These are phyloP conservation scores for Cladopsammia gracilis DNA, from an alignment of 64 coral and sea anemone genomes.

Conservation along the genomic window DNA sequence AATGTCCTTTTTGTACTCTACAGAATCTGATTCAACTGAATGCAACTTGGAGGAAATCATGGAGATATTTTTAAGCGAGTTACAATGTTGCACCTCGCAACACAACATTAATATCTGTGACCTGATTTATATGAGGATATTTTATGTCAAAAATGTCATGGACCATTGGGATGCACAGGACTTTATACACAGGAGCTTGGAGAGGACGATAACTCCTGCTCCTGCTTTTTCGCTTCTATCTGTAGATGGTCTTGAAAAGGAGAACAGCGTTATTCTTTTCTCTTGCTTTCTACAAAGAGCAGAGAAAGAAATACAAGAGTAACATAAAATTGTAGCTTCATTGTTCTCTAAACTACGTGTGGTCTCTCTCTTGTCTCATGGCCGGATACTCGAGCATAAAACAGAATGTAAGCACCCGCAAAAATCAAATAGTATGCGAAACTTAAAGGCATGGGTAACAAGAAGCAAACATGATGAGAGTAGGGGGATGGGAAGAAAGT, in stretches of 20 bases:
- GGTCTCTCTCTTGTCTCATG: too few species aligned
- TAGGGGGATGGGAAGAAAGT: too few species aligned
- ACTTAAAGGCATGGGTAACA: too few species aligned
- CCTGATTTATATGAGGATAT: slow-evolving; percentile 65
- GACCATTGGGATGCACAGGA: slow-evolving; percentile 11
- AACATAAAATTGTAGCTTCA: background rate
- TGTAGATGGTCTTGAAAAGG: slow-evolving; percentile 62
- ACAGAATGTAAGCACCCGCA: too few species aligned
- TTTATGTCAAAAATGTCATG: slow-evolving; percentile 53
- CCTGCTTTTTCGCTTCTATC: slow-evolving; percentile 51
- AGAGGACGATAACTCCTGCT: background rate
- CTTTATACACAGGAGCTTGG: slow-evolving; percentile 17
- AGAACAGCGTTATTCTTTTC: slow-evolving; percentile 10
- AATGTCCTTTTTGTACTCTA: background rate
- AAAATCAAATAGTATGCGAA: too few species aligned
- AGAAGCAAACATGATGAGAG: too few species aligned
- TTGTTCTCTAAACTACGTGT: too few species aligned
- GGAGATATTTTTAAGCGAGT: slow-evolving; percentile 6
- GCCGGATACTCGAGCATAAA: too few species aligned
- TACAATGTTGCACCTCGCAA: slow-evolving; percentile 17
- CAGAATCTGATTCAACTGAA: background rate
- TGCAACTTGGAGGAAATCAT: slow-evolving; percentile 39
- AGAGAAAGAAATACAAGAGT: background rate
- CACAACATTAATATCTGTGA: background rate
- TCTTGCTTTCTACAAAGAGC: slow-evolving; percentile 11